Evolutionary conservation across 2,888 invertebrate genomes (phyloP).

Genomic region (Drosophila barbarae): DNA sequence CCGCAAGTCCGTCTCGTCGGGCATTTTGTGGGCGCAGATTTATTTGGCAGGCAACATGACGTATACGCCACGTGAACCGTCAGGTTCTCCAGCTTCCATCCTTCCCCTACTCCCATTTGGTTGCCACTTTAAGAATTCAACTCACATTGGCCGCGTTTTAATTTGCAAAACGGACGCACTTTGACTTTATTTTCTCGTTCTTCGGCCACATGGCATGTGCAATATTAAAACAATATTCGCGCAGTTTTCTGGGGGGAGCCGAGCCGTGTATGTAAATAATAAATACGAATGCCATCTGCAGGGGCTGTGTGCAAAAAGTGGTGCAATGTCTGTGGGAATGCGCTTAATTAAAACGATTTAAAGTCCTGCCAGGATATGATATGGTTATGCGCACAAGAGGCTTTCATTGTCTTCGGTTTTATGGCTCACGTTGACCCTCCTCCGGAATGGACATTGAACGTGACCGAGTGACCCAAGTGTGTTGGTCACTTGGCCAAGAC

Average conservation of each 20-base stretch:
- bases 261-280: constrained; percentile 24
- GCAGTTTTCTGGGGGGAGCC: neutral
- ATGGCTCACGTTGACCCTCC: constrained; percentile 8
- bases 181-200: constrained; percentile 14
- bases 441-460: constrained; percentile 12
- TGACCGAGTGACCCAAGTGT: constrained; percentile 13
- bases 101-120: neutral
- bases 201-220: constrained; percentile 14
- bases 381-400: neutral
- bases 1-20: constrained; percentile 31
- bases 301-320: constrained; percentile 5
- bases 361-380: constrained; percentile 6
- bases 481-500: neutral
- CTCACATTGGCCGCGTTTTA: constrained; percentile 9
- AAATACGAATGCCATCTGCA: constrained; percentile 32
- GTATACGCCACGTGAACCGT: constrained; percentile 38
- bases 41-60: constrained; percentile 37
- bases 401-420: constrained; percentile 10
- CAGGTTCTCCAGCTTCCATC: neutral
- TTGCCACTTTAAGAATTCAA: constrained; percentile 16
- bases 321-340: constrained; percentile 17
- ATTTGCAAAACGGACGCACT: constrained; percentile 20
- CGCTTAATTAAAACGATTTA: constrained; percentile 39
- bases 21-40: constrained; percentile 21
- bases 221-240: constrained; percentile 34